Percentiles rank a stretch among this genome's conserved stretches.
These are phyloP conservation scores for Caenorhabditis becei DNA, from an alignment of 2,888 invertebrate genomes.

Conservation along the genomic window DNA sequence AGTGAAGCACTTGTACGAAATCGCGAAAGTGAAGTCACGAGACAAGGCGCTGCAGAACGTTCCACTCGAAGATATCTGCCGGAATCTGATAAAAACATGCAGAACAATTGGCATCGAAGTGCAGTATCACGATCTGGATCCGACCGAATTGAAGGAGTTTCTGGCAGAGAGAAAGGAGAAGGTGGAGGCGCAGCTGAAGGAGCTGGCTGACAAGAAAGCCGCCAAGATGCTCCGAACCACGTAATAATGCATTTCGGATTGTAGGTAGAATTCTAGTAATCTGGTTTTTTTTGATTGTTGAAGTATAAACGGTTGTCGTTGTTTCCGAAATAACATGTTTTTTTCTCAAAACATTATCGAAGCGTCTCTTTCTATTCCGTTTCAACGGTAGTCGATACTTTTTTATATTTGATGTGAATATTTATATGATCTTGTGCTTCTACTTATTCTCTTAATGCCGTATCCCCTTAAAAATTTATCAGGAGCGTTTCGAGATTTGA, in stretches of 20 bases:
- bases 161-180: slow-evolving; percentile 71
- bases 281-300: slow-evolving; percentile 13
- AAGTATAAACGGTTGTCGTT: slow-evolving; percentile 15
- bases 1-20: slow-evolving; percentile 96
- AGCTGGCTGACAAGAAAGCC: slow-evolving; percentile 79
- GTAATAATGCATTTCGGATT: slow-evolving; percentile 31
- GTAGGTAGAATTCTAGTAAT: slow-evolving; percentile 11
- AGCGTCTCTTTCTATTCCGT: neutral
- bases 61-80: slow-evolving; percentile 75
- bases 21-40: slow-evolving; percentile 90
- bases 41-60: slow-evolving; percentile 78
- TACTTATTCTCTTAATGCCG: too few relatives aligned
- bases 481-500: too few relatives aligned
- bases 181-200: slow-evolving; percentile 76
- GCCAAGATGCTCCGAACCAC: slow-evolving; percentile 79
- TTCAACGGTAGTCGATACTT: slow-evolving; percentile 22
- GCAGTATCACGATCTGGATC: slow-evolving; percentile 77
- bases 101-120: slow-evolving; percentile 77
- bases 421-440: too few relatives aligned
- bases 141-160: slow-evolving; percentile 70
- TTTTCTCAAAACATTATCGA: slow-evolving; percentile 10
- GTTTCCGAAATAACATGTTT: slow-evolving; percentile 5
- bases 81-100: slow-evolving; percentile 71
- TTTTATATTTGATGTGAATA: too few relatives aligned
- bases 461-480: too few relatives aligned